Percentiles rank a stretch among this genome's conserved stretches.
These are phyloP conservation scores for Laticauda laticaudata DNA, from an alignment of 2,113 vertebrate genomes.

Conservation along the genomic window DNA sequence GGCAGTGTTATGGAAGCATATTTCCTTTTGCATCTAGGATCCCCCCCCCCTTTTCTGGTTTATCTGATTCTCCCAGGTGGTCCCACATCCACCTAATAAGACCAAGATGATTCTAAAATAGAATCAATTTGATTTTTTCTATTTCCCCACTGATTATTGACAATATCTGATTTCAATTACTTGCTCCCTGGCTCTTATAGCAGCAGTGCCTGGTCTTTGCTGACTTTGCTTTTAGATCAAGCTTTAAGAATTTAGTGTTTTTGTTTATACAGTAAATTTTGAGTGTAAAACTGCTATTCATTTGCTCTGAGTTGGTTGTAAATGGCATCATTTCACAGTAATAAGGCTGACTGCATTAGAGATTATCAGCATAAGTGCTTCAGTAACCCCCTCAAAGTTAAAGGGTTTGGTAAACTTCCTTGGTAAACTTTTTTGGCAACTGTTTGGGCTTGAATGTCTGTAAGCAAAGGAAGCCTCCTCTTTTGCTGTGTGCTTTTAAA, in stretches of 20 bases:
- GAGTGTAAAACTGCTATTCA: not conserved
- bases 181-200: not conserved
- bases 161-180: not conserved
- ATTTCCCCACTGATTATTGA: not conserved
- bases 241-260: not conserved
- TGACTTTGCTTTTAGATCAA: not conserved
- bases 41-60: not conserved
- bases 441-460: not conserved
- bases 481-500: not conserved
- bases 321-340: not conserved
- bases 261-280: not conserved
- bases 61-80: not conserved
- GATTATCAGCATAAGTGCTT: not conserved
- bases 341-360: not conserved
- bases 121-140: not conserved
- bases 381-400: not conserved
- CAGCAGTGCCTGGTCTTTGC: not conserved
- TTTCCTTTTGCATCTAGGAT: not conserved
- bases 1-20: not conserved
- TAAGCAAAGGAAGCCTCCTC: not conserved
- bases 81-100: not conserved
- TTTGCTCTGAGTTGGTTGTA: not conserved
- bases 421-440: not conserved
- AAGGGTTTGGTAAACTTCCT: not conserved
- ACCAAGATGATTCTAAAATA: not conserved